Evolutionary conservation across 2,797 vertebrate species (phyloP).

Genomic region (Karalla daura): DNA sequence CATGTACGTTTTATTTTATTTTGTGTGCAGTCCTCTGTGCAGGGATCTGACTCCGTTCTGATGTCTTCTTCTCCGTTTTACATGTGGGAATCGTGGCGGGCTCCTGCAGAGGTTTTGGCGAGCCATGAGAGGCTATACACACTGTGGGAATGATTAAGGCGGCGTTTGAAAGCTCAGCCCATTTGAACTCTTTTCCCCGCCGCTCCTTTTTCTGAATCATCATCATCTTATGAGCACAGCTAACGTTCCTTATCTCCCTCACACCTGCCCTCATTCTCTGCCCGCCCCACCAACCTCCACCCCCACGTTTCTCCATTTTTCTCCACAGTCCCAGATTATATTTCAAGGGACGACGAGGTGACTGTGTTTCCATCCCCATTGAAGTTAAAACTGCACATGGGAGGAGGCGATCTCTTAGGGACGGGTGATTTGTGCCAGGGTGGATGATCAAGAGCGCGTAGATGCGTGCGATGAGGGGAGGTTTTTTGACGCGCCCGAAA

Average conservation of each 20-base stretch:
- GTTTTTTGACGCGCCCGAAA: background rate
- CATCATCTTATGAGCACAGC: conserved; percentile 67
- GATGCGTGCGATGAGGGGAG: conserved; percentile 16
- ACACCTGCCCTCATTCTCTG: conserved; percentile 67
- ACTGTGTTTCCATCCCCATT: conserved; percentile 67
- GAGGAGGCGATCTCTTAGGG: conserved; percentile 34
- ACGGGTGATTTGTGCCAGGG: conserved; percentile 49
- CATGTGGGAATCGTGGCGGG: conserved; percentile 48
- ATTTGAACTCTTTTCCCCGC: conserved; percentile 75
- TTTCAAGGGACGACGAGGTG: conserved; percentile 65
- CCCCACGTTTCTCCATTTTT: conserved; percentile 34
- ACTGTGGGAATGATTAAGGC: conserved; percentile 70
- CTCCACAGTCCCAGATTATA: conserved; percentile 59
- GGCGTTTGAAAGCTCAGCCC: conserved; percentile 67
- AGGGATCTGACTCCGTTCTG: conserved; percentile 24
- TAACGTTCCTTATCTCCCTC: conserved; percentile 65
- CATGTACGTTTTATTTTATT: too few species aligned
- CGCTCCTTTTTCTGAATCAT: conserved; percentile 67
- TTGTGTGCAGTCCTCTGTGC: conserved; percentile 21
- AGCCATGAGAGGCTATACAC: conserved; percentile 58
- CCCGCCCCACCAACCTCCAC: conserved; percentile 6
- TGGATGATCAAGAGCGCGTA: conserved; percentile 24
- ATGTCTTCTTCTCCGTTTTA: conserved; percentile 41
- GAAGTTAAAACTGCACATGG: conserved; percentile 61
- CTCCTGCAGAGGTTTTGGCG: conserved; percentile 61